phyloP scores from a whole-genome alignment of 2,888 invertebrate species.

The Iselma pallidipennis region DNA sequence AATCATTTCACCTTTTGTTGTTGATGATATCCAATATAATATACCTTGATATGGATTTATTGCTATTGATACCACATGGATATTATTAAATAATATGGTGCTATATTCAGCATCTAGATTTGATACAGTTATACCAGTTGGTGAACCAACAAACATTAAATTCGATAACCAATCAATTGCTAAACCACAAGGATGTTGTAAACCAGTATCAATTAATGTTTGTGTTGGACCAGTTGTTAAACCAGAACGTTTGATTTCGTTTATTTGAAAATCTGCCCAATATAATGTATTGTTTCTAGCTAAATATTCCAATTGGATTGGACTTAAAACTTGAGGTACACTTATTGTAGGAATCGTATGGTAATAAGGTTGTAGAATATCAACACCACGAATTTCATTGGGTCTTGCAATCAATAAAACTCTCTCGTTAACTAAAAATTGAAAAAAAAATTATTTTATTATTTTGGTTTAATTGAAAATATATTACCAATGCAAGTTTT shows the following conservation, averaged over 20 bases:
- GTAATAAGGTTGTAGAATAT: constrained; percentile 73
- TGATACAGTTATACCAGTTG: constrained; percentile 69
- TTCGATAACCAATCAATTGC: constrained; percentile 83
- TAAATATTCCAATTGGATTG: constrained; percentile 71
- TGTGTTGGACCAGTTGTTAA: constrained; percentile 70
- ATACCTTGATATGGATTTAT: constrained; percentile 68
- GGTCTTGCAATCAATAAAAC: constrained; percentile 76
- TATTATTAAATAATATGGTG: constrained; percentile 52
- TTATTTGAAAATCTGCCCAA: constrained; percentile 77
- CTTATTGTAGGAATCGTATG: constrained; percentile 83
- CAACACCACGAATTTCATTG: constrained; percentile 82
- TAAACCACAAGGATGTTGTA: constrained; percentile 68
- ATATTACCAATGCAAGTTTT: constrained; percentile 69
- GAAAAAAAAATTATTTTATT: constrained; percentile 22
- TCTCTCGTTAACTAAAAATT: constrained; percentile 70
- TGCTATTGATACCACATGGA: constrained; percentile 67
- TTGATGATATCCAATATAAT: constrained; percentile 59
- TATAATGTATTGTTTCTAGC: constrained; percentile 69
- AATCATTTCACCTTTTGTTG: constrained; percentile 49
- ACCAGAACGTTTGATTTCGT: constrained; percentile 73
- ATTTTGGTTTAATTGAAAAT: constrained; percentile 16
- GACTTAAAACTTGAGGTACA: constrained; percentile 69
- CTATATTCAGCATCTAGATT: constrained; percentile 75
- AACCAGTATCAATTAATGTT: constrained; percentile 74
- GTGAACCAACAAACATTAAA: constrained; percentile 71